These are phyloP conservation scores for Sisor rabdophorus DNA, from an alignment of 2,113 vertebrate species.

Conservation along the genomic window DNA sequence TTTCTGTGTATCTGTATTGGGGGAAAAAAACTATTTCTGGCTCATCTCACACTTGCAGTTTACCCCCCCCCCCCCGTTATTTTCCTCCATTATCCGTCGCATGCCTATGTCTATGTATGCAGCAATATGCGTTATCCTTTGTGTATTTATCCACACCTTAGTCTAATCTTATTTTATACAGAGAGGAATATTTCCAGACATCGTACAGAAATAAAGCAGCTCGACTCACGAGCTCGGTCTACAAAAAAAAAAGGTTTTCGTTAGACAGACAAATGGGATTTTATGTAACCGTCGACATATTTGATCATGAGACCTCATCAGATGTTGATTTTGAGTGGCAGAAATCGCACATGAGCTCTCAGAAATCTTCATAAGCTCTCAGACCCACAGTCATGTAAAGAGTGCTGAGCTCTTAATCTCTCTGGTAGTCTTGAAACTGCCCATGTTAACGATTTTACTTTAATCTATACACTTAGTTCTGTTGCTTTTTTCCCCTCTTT, in stretches of 20 bases:
- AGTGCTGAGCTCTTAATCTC: not conserved
- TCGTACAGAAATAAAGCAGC: conserved; percentile 68
- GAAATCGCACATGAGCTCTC: too few species aligned
- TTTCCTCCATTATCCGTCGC: not conserved
- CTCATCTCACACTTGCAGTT: not conserved
- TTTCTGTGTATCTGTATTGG: conserved; percentile 19
- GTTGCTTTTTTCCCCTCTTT: not conserved
- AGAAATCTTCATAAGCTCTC: not conserved
- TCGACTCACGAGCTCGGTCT: conserved; percentile 66
- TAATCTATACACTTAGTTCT: not conserved
- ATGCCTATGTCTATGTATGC: conserved; percentile 38
- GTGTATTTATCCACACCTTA: conserved; percentile 41
- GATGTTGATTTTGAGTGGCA: not conserved
- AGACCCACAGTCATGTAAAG: not conserved
- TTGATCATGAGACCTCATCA: not conserved
- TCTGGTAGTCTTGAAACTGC: not conserved
- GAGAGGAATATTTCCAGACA: conserved; percentile 64
- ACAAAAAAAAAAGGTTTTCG: conserved; percentile 51
- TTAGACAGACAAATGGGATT: not conserved
- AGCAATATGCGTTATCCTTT: conserved; percentile 46
- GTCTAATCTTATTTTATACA: conserved; percentile 65
- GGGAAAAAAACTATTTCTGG: not conserved
- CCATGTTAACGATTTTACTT: not conserved
- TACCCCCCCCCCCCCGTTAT: not conserved
- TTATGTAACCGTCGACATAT: too few species aligned